Conservation (phyloP, 53 echinoderm and acorn worm species). For the Arbacia lixula region DNA sequence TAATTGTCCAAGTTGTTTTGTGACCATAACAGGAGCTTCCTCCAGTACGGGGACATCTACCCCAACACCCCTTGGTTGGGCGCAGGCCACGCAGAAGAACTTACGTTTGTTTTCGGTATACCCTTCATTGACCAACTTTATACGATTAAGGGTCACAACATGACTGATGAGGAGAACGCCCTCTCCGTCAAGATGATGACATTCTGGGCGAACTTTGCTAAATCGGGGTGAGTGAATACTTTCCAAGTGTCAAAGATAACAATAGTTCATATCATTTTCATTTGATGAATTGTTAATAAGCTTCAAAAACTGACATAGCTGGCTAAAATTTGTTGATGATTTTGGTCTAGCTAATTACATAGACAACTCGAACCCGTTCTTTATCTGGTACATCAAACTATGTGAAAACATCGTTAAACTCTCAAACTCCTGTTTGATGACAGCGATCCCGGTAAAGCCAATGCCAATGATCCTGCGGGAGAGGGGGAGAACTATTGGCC, state of each 20-base stretch:
- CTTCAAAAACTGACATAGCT: too few relatives aligned
- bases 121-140: constrained; percentile 48
- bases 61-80: constrained; percentile 54
- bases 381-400: too few relatives aligned
- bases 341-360: too few relatives aligned
- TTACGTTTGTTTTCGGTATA: constrained; percentile 68
- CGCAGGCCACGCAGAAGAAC: constrained; percentile 66
- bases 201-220: constrained; percentile 79
- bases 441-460: constrained; percentile 65
- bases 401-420: too few relatives aligned
- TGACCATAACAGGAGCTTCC: background rate
- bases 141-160: background rate
- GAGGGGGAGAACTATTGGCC: constrained; percentile 59
- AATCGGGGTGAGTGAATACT: constrained; percentile 63
- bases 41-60: background rate
- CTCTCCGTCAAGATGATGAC: constrained; percentile 74
- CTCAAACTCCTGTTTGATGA: too few relatives aligned
- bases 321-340: too few relatives aligned
- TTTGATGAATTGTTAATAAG: too few relatives aligned
- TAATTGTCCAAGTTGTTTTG: too few relatives aligned
- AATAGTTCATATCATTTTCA: too few relatives aligned
- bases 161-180: constrained; percentile 60
- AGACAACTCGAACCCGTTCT: too few relatives aligned
- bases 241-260: too few relatives aligned
- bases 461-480: background rate